Conservation (phyloP, 2,888 invertebrate genomes). For the Hypselothyrea guttata region DNA sequence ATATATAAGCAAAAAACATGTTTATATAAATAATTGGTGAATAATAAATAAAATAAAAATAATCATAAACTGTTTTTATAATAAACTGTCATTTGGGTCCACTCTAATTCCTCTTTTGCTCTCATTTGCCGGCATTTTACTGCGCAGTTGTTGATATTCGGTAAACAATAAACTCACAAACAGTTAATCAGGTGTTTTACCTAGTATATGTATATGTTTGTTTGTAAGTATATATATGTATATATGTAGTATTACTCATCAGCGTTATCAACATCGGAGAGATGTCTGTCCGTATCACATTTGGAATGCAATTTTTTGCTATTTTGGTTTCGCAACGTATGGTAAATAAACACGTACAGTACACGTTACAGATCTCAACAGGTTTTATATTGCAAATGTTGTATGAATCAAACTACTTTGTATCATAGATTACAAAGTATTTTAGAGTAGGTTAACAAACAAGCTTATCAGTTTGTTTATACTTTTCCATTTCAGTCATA, state of each 20-base stretch:
- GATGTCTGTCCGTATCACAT: too few relatives aligned
- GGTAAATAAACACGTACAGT: constrained; percentile 1
- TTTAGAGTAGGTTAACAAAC: too few relatives aligned
- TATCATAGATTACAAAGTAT: too few relatives aligned
- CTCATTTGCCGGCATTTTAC: constrained; percentile 54
- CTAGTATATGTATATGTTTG: not conserved
- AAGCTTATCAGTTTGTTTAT: too few relatives aligned
- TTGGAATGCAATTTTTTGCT: not conserved
- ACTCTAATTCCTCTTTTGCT: constrained; percentile 31
- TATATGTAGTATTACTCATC: constrained; percentile 34
- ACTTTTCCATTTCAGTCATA: not conserved
- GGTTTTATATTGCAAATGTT: not conserved
- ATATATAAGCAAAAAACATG: too few relatives aligned
- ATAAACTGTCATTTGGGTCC: constrained; percentile 32
- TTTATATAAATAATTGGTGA: too few relatives aligned
- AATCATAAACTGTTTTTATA: too few relatives aligned
- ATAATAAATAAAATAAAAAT: too few relatives aligned
- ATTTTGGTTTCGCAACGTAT: constrained; percentile 13
- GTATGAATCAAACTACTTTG: too few relatives aligned
- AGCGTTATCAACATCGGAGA: constrained; percentile 8
- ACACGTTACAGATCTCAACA: not conserved
- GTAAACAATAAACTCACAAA: constrained; percentile 56
- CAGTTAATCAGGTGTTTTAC: constrained; percentile 50
- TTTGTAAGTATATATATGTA: not conserved
- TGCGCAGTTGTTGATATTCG: constrained; percentile 63